Evolutionary conservation across 2,797 vertebrate genomes (phyloP).

Genomic region (Pteropus rufus): DNA sequence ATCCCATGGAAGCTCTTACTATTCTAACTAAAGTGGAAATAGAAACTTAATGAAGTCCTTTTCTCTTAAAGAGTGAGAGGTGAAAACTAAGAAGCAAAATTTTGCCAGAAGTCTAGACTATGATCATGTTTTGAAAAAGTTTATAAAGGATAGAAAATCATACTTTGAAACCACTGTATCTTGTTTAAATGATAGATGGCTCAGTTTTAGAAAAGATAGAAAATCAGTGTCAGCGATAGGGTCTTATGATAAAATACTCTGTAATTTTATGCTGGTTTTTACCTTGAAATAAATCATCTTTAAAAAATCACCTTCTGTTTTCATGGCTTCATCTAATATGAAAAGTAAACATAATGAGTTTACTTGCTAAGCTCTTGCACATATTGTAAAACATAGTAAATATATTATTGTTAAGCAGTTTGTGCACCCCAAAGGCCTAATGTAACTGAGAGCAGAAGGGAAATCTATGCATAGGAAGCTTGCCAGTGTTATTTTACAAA

Average conservation of each 20-base stretch:
- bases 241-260: not conserved
- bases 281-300: conserved; percentile 25
- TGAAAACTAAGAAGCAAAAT: not conserved
- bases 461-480: not conserved
- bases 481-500: conserved; percentile 17
- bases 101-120: not conserved
- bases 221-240: not conserved
- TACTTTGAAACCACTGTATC: not conserved
- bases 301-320: conserved; percentile 29
- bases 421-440: not conserved
- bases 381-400: not conserved
- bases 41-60: not conserved
- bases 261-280: not conserved
- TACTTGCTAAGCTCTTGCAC: not conserved
- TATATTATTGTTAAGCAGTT: conserved; percentile 14
- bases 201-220: not conserved
- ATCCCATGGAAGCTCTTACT: not conserved
- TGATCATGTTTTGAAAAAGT: not conserved
- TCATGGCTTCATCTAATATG: not conserved
- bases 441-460: not conserved
- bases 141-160: conserved; percentile 12
- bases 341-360: conserved; percentile 34
- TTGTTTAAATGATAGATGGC: not conserved
- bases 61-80: not conserved
- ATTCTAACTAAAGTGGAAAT: not conserved